Percentiles rank a stretch among this genome's conserved stretches.
phyloP scores from a whole-genome alignment of 2,888 invertebrate genomes.

The Andrena bicolor region DNA sequence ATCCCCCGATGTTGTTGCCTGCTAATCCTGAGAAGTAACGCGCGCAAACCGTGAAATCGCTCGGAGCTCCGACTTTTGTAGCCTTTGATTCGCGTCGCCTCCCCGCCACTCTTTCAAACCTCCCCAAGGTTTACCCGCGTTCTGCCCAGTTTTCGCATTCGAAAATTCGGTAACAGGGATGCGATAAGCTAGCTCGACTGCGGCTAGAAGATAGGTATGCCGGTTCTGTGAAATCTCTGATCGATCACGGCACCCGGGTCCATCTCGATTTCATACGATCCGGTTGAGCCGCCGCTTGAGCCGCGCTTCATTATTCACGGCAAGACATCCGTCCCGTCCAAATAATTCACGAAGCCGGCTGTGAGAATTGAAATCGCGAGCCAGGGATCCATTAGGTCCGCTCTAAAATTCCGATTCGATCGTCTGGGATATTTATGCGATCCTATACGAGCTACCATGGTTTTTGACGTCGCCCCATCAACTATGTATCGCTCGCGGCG shows the following conservation, averaged over 20 bases:
- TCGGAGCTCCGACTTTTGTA: slow-evolving; percentile 16
- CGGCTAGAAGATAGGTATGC: background rate
- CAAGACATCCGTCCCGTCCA: slow-evolving; percentile 56
- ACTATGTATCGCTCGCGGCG: slow-evolving; percentile 6
- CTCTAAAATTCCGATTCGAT: slow-evolving; percentile 73
- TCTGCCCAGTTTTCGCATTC: background rate
- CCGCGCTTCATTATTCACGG: slow-evolving; percentile 64
- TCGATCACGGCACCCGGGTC: slow-evolving; percentile 29
- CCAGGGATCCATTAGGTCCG: slow-evolving; percentile 71
- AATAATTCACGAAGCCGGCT: slow-evolving; percentile 66
- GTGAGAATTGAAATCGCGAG: slow-evolving; percentile 63
- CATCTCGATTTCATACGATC: slow-evolving; percentile 48
- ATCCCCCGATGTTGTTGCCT: slow-evolving; percentile 43
- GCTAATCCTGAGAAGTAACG: slow-evolving; percentile 74
- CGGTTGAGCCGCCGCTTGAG: slow-evolving; percentile 36
- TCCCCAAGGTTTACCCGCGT: background rate
- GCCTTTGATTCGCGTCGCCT: background rate
- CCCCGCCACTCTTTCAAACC: background rate
- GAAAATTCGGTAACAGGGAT: background rate
- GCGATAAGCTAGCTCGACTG: background rate
- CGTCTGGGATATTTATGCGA: slow-evolving; percentile 63
- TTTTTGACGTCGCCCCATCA: slow-evolving; percentile 45
- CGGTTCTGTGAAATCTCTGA: slow-evolving; percentile 12
- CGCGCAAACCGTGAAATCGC: slow-evolving; percentile 53
- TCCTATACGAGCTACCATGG: slow-evolving; percentile 54